Evolutionary conservation across 2,888 invertebrate species (phyloP), one percentile per base, ranked within the genome.

Genomic region (Strigamia crassipes): DNA sequence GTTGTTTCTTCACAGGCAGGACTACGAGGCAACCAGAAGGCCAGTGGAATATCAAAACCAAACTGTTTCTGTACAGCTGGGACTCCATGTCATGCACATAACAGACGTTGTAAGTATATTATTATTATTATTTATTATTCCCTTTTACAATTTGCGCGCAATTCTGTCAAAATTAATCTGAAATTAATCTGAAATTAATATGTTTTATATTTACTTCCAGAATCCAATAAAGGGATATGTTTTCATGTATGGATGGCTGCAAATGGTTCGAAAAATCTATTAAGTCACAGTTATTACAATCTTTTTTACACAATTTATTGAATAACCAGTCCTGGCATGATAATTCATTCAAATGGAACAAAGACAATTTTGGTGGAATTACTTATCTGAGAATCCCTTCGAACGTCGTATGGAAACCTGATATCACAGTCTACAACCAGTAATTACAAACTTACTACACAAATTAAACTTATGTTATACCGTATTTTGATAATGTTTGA

Each of bases 371-470:
- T 51, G 83, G 82, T 41, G 83, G 82, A 38, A 34, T 83, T 41
- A 38, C 27, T 12, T 18, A 82, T 79, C 15, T 83, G 1, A 31
- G 31, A 18, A 31, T 83, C 10, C 79, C 82, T 42, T 38, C 78
- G 21, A 51, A 77, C 41, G 9, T 66, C 15, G n/a, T 83, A 10
- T 83, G 83, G 83, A 56, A 78, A 79, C 83, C 82, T 12, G 83
- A 83, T 79, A 23, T 83, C 15, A 73, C 83, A 21, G 10, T 81
- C 15, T 79, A 83, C 82, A 83, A 83, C 27, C 51, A 78, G 83
- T 79, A 79, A 79, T 23, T 38, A 27, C 2, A 78, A n/a, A 66
- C 15, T 66, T 66, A 27, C 10, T 15, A 31, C 12, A 66, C 5
- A 13, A 27, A 2, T 27, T 23, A 3, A 27, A 13, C 8, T 10